These are phyloP conservation scores for Sminthurinus aureus DNA, from an alignment of 2,888 invertebrate species.

Conservation along the genomic window DNA sequence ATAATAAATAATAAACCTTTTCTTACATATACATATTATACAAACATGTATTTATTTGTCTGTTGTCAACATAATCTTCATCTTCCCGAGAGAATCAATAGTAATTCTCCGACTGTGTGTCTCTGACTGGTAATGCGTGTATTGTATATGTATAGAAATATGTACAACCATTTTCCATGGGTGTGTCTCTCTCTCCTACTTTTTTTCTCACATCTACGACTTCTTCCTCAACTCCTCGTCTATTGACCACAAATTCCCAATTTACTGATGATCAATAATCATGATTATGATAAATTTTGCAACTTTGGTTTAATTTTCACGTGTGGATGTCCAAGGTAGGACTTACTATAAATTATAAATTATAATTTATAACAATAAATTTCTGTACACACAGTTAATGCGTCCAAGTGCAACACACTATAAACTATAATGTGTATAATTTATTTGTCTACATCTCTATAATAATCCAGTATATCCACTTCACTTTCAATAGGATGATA, in stretches of 20 bases:
- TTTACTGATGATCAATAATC: not conserved
- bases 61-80: constrained; percentile 6
- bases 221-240: constrained; percentile 25
- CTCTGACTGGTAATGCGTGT: constrained; percentile 1
- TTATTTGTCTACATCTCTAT: too few species aligned
- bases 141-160: not conserved
- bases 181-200: constrained; percentile 5
- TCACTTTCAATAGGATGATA: not conserved
- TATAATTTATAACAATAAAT: too few species aligned
- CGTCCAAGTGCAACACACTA: too few species aligned
- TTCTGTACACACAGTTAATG: too few species aligned
- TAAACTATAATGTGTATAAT: too few species aligned
- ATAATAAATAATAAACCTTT: not conserved
- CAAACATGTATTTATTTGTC: not conserved
- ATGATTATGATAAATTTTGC: not conserved
- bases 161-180: not conserved
- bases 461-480: not conserved
- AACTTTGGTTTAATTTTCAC: too few species aligned
- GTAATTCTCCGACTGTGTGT: constrained; percentile 18
- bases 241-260: constrained; percentile 5
- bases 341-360: too few species aligned
- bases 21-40: not conserved
- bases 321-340: too few species aligned
- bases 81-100: not conserved
- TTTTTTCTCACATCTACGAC: too few species aligned